These are phyloP conservation scores for Teleiodes luculella DNA, from an alignment of 2,888 invertebrate genomes.

Conservation along the genomic window DNA sequence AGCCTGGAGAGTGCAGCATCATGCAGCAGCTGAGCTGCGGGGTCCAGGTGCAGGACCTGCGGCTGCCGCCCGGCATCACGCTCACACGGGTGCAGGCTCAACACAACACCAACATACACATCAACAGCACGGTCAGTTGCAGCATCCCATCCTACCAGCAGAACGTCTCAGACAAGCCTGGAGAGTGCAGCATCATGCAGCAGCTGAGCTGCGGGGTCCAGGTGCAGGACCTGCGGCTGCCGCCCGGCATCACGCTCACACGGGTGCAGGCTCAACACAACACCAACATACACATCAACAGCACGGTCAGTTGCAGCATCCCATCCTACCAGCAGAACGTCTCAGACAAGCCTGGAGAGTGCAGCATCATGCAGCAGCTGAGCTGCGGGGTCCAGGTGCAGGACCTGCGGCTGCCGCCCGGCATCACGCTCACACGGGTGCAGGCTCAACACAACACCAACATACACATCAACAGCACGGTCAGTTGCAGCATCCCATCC, in stretches of 20 bases:
- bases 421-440: constrained; percentile 88
- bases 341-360: no score
- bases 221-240: constrained; percentile 82
- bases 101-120: no score
- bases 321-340: no score
- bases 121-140: constrained; percentile 62
- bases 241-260: constrained; percentile 89
- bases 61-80: constrained; percentile 89
- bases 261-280: no score
- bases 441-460: no score
- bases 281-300: constrained; percentile 58
- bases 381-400: constrained; percentile 78
- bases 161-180: no score
- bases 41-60: constrained; percentile 80
- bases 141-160: no score
- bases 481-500: no score
- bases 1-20: no score
- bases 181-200: no score
- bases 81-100: constrained; percentile 86
- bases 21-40: constrained; percentile 74
- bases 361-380: constrained; percentile 74
- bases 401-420: constrained; percentile 84
- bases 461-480: constrained; percentile 62
- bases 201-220: constrained; percentile 72
- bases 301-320: constrained; percentile 57